phyloP scores from a whole-genome alignment of 2,797 vertebrate genomes.

The Myripristis jacobus region DNA sequence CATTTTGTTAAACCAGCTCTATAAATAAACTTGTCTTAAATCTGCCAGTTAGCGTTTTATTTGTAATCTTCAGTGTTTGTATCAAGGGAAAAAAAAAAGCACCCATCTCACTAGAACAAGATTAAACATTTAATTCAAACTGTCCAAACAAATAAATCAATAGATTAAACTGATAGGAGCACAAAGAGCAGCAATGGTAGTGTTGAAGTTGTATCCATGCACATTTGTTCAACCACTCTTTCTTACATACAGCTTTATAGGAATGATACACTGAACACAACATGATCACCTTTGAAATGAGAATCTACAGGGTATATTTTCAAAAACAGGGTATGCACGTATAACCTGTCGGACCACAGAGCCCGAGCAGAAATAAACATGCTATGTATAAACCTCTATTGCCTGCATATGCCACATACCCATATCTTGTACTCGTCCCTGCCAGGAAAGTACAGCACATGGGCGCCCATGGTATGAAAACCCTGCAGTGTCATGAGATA shows the following conservation, averaged over 20 bases:
- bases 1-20: conserved; percentile 59
- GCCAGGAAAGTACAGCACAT: conserved; percentile 36
- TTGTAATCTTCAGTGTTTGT: conserved; percentile 40
- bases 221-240: not conserved
- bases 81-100: conserved; percentile 15
- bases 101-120: conserved; percentile 12
- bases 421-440: conserved; percentile 19
- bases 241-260: not conserved
- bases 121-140: conserved; percentile 25
- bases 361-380: conserved; percentile 55
- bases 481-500: conserved; percentile 47
- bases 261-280: not conserved
- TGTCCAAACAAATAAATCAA: conserved; percentile 28
- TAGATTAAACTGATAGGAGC: not conserved
- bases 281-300: conserved; percentile 15
- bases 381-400: conserved; percentile 25
- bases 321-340: conserved; percentile 30
- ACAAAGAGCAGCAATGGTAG: not conserved
- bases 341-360: conserved; percentile 24
- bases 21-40: conserved; percentile 80
- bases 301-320: conserved; percentile 18
- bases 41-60: conserved; percentile 50
- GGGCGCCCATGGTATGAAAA: conserved; percentile 40
- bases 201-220: conserved; percentile 5
- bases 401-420: conserved; percentile 34